A percentile compares a stretch with the other conserved stretches of the same genome.
Conservation (phyloP, 2,888 invertebrate genomes). For the Eurytoma adleriae region DNA sequence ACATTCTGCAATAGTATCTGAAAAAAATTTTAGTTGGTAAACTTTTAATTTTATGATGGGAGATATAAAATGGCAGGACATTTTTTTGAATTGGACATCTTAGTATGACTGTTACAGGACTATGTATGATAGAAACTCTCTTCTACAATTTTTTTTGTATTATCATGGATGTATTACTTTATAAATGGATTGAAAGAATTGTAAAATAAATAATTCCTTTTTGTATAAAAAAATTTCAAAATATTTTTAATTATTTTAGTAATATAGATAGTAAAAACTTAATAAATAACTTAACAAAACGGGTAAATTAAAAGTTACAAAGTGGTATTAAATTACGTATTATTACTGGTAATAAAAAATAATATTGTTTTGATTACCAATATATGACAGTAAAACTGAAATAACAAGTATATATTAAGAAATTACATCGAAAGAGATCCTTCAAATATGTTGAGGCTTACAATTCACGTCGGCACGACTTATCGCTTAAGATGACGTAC, state of each 20-base stretch:
- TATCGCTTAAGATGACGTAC: constrained; percentile 48
- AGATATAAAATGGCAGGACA: constrained; percentile 53
- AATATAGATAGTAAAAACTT: constrained; percentile 51
- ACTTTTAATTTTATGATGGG: constrained; percentile 47
- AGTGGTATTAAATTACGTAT: constrained; percentile 54
- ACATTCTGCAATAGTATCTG: constrained; percentile 57
- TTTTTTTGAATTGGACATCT: constrained; percentile 52
- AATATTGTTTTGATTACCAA: constrained; percentile 62
- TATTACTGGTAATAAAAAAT: constrained; percentile 54
- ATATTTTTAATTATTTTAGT: constrained; percentile 45
- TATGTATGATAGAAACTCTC: constrained; percentile 55
- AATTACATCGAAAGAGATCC: constrained; percentile 58
- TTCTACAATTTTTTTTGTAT: constrained; percentile 67
- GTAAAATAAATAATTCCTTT: constrained; percentile 61
- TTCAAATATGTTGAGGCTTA: constrained; percentile 56
- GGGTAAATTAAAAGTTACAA: constrained; percentile 51
- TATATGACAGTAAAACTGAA: constrained; percentile 60
- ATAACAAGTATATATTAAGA: constrained; percentile 71
- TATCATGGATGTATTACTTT: constrained; percentile 70
- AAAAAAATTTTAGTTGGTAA: constrained; percentile 52
- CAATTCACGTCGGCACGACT: constrained; percentile 55
- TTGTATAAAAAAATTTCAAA: constrained; percentile 53
- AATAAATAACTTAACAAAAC: constrained; percentile 54
- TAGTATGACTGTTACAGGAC: constrained; percentile 55
- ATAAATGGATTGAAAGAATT: constrained; percentile 59